Conservation (phyloP, 2,888 invertebrate species). For the Morinoia aosen region DNA sequence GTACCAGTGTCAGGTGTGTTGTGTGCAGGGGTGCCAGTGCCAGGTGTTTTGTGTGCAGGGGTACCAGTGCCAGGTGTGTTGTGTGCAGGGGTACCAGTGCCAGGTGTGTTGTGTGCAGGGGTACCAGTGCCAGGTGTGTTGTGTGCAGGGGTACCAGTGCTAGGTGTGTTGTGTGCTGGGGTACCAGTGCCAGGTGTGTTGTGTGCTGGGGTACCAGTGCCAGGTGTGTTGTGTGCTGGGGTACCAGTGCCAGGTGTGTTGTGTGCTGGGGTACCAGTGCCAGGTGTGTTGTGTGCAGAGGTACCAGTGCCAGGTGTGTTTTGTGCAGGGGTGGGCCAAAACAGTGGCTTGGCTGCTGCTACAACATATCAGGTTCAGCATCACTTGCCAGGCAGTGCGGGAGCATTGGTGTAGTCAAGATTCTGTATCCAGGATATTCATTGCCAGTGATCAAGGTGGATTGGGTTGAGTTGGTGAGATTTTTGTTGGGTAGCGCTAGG, state of each 20-base stretch:
- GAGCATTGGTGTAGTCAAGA: too few species aligned
- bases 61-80: slow-evolving; percentile 86
- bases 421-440: too few species aligned
- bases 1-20: slow-evolving; percentile 88
- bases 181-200: slow-evolving; percentile 88
- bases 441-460: too few species aligned
- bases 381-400: too few species aligned
- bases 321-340: background rate
- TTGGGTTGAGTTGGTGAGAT: too few species aligned
- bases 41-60: slow-evolving; percentile 80
- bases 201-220: background rate
- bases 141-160: background rate
- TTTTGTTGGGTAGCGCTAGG: too few species aligned
- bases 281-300: slow-evolving; percentile 80
- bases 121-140: too few species aligned
- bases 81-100: slow-evolving; percentile 92
- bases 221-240: slow-evolving; percentile 80
- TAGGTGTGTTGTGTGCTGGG: slow-evolving; percentile 73
- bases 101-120: slow-evolving; percentile 73
- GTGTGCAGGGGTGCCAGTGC: background rate
- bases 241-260: slow-evolving; percentile 88
- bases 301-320: slow-evolving; percentile 86
- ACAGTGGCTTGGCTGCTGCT: too few species aligned
- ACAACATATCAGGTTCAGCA: too few species aligned
- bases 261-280: background rate